Conservation (phyloP, 2,797 vertebrate genomes). For the Parambassis ranga region DNA sequence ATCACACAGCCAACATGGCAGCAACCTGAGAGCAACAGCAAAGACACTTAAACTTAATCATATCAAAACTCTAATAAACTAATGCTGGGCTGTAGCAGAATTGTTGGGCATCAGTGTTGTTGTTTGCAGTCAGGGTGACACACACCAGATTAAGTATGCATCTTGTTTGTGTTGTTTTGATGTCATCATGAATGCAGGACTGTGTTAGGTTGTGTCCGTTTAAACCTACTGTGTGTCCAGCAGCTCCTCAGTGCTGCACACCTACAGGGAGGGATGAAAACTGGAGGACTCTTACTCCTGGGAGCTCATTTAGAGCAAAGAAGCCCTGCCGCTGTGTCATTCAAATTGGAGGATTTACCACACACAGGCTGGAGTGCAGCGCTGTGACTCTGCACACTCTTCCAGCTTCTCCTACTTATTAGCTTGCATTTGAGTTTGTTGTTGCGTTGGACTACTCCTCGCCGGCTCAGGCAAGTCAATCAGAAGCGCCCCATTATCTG, state of each 20-base stretch:
- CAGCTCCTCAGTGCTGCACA: slow-evolving; percentile 27
- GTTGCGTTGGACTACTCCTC: slow-evolving; percentile 12
- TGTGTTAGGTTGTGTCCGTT: not conserved
- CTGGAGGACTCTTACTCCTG: slow-evolving; percentile 54
- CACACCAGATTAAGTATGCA: too few relatives aligned
- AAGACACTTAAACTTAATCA: too few relatives aligned
- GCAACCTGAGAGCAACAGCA: too few relatives aligned
- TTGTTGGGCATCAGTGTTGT: too few relatives aligned
- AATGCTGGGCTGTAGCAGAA: too few relatives aligned
- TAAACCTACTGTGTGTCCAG: slow-evolving; percentile 3
- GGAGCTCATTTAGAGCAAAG: slow-evolving; percentile 74
- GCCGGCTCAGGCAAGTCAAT: slow-evolving; percentile 27
- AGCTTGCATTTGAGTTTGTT: slow-evolving; percentile 45
- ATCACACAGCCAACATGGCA: too few relatives aligned
- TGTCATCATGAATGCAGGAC: not conserved
- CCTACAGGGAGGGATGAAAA: slow-evolving; percentile 58
- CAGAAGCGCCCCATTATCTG: slow-evolving; percentile 48
- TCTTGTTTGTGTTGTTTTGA: not conserved
- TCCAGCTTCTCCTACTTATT: slow-evolving; percentile 32
- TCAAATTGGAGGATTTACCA: slow-evolving; percentile 61
- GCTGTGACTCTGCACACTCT: slow-evolving; percentile 3
- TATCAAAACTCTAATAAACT: too few relatives aligned
- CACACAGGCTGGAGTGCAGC: slow-evolving; percentile 1
- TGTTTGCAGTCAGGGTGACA: too few relatives aligned
- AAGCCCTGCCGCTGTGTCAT: slow-evolving; percentile 54